Evolutionary conservation across 2,797 vertebrate species (phyloP).

Genomic region (Pelodytes ibericus): DNA sequence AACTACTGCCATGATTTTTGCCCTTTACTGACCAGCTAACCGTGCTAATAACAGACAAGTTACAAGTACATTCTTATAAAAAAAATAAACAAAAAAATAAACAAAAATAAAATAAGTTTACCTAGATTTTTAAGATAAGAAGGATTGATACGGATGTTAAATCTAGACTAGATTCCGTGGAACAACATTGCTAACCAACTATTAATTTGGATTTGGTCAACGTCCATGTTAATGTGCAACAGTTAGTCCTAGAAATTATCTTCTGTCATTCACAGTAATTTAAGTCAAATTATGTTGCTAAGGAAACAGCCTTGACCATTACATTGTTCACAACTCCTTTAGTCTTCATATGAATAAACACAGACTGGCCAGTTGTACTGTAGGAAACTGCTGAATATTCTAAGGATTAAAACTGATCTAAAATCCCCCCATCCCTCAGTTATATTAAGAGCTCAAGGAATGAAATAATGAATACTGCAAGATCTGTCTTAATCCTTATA

Average conservation of each 20-base stretch:
- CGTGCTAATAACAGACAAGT: too few relatives aligned
- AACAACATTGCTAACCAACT: background rate
- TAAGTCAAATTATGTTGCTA: slow-evolving; percentile 1
- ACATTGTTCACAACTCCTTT: slow-evolving; percentile 1
- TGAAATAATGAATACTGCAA: background rate
- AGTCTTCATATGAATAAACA: background rate
- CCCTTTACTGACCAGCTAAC: too few relatives aligned
- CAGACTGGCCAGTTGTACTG: background rate
- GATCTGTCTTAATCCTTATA: background rate
- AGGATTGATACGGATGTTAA: background rate
- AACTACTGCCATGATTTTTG: too few relatives aligned
- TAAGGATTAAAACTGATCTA: background rate
- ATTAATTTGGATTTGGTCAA: background rate
- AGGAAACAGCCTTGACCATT: background rate
- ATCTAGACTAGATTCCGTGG: background rate
- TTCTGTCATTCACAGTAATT: background rate
- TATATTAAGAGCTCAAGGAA: background rate
- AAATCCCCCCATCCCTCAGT: background rate
- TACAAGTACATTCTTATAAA: too few relatives aligned
- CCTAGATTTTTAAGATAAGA: too few relatives aligned
- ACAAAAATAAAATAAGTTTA: too few relatives aligned
- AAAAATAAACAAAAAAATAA: too few relatives aligned
- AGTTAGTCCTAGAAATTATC: background rate
- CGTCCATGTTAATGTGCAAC: background rate
- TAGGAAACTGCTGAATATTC: background rate